A percentile compares a stretch with the other conserved stretches of the same genome.
These are phyloP conservation scores for Hesperophylax magnus DNA, from an alignment of 1,140 invertebrate genomes.

Conservation along the genomic window DNA sequence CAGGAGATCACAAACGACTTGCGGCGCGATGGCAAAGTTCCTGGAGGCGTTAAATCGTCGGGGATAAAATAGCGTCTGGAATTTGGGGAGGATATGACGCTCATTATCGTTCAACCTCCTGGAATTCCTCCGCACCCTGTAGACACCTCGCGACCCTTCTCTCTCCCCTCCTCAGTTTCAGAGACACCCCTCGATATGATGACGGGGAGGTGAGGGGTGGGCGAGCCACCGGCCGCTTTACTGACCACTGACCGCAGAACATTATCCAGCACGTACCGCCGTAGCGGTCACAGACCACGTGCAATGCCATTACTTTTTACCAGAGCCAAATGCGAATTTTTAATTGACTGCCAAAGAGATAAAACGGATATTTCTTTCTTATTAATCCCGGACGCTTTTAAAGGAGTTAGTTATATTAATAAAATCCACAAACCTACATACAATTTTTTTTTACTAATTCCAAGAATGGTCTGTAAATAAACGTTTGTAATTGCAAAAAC, in stretches of 20 bases:
- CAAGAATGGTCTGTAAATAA: too few relatives aligned
- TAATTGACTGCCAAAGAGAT: too few relatives aligned
- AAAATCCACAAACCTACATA: too few relatives aligned
- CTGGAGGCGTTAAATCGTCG: conserved; percentile 17
- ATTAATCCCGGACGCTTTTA: too few relatives aligned
- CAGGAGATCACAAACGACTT: neutral
- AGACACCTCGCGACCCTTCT: neutral
- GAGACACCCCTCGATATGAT: neutral
- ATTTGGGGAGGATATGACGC: conserved; percentile 36
- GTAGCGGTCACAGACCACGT: conserved; percentile 5
- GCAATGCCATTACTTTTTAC: conserved; percentile 8
- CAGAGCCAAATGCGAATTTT: neutral
- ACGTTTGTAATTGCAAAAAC: too few relatives aligned
- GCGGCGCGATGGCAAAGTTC: neutral
- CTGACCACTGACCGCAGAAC: conserved; percentile 15
- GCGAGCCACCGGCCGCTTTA: conserved; percentile 17
- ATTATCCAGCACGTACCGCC: neutral
- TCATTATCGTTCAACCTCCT: conserved; percentile 24
- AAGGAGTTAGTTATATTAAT: too few relatives aligned
- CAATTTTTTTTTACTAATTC: too few relatives aligned
- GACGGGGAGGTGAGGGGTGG: neutral
- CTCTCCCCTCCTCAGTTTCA: neutral
- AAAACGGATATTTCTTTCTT: too few relatives aligned
- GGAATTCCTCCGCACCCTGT: conserved; percentile 1
- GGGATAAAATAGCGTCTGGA: conserved; percentile 37